These are phyloP conservation scores for Micrasema longulum DNA, from an alignment of 1,140 invertebrate species.

Conservation along the genomic window DNA sequence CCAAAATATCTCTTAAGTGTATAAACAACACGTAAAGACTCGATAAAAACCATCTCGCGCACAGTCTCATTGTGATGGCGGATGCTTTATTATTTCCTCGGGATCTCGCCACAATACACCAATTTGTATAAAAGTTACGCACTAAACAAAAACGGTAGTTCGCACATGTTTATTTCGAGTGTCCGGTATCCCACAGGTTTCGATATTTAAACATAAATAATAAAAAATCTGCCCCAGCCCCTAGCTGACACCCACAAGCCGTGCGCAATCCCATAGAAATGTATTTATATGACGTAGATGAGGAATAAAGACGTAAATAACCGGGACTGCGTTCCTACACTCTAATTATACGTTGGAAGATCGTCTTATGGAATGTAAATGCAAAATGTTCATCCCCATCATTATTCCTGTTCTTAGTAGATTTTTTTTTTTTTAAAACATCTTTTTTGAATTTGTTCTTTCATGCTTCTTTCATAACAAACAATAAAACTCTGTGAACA, in stretches of 20 bases:
- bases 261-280: conserved; percentile 45
- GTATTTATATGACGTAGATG: conserved; percentile 47
- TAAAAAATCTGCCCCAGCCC: conserved; percentile 34
- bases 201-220: conserved; percentile 45
- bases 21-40: conserved; percentile 31
- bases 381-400: no score
- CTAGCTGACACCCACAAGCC: conserved; percentile 47
- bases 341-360: no score
- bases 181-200: conserved; percentile 36
- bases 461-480: no score
- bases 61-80: conserved; percentile 44
- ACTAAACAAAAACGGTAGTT: conserved; percentile 19
- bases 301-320: conserved; percentile 14
- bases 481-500: no score
- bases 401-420: no score
- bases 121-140: conserved; percentile 14
- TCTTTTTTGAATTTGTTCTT: no score
- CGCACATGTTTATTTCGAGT: conserved; percentile 15
- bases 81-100: conserved; percentile 25
- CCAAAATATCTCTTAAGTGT: conserved; percentile 23
- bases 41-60: conserved; percentile 33
- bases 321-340: conserved; percentile 1
- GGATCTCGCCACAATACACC: conserved; percentile 14
- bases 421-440: no score
- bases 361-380: background rate